These are phyloP conservation scores for Gobionotothen gibberifrons DNA, from an alignment of 2,797 vertebrate genomes.

Conservation along the genomic window DNA sequence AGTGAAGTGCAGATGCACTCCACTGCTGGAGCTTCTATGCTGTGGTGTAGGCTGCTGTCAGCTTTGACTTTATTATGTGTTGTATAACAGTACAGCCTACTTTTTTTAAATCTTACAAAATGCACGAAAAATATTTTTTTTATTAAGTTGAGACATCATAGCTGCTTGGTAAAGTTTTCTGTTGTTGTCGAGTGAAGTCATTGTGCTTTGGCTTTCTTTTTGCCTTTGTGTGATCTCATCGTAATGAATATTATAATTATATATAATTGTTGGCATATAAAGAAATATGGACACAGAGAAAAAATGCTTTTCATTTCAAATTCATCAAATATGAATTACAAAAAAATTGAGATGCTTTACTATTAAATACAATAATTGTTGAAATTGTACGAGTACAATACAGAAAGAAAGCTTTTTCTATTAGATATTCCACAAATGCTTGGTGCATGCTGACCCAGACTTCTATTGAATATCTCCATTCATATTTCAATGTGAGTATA, in stretches of 20 bases:
- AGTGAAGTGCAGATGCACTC: conserved; percentile 64
- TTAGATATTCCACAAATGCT: conserved; percentile 2
- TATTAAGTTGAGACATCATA: conserved; percentile 27
- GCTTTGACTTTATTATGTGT: conserved; percentile 47
- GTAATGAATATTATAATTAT: neutral
- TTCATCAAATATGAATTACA: neutral
- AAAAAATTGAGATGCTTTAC: neutral
- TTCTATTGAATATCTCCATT: conserved; percentile 12
- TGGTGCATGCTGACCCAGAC: neutral
- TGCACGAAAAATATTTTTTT: neutral
- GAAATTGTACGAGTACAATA: neutral
- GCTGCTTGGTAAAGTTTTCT: conserved; percentile 33
- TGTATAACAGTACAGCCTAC: conserved; percentile 21
- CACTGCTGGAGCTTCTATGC: conserved; percentile 44
- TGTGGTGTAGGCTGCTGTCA: conserved; percentile 37
- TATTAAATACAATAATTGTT: neutral
- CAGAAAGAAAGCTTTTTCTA: neutral
- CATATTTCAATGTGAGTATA: conserved; percentile 7
- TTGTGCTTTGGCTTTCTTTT: neutral
- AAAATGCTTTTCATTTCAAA: neutral
- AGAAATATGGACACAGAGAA: neutral
- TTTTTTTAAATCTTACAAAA: conserved; percentile 38
- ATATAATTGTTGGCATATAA: neutral
- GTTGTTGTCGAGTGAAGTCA: conserved; percentile 12
- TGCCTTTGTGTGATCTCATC: conserved; percentile 5